Evolutionary conservation across 2,113 vertebrate species (phyloP).

Genomic region (Sinocyclocheilus rhinocerous): DNA sequence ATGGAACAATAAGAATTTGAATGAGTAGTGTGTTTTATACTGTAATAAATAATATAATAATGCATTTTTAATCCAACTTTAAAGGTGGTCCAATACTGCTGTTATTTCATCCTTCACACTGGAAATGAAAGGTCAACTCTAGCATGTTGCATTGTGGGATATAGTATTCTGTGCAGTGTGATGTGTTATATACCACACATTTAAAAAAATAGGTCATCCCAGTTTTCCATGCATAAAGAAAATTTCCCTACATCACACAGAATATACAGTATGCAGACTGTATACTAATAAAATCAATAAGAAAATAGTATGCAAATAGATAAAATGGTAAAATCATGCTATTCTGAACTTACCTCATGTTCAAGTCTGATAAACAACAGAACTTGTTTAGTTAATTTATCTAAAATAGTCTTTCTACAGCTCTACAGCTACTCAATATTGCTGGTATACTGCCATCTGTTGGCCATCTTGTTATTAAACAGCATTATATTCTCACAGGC

Average conservation of each 20-base stretch:
- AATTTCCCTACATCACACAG: not conserved
- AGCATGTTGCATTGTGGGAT: not conserved
- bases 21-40: not conserved
- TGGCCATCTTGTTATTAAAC: constrained; percentile 6
- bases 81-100: too few relatives aligned
- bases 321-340: not conserved
- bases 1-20: not conserved
- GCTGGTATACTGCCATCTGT: constrained; percentile 51
- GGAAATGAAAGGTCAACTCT: too few relatives aligned
- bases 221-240: not conserved
- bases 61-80: too few relatives aligned
- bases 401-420: not conserved
- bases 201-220: not conserved
- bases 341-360: not conserved
- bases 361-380: not conserved
- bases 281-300: not conserved
- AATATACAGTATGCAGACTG: not conserved
- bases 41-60: too few relatives aligned
- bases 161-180: not conserved
- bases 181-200: not conserved
- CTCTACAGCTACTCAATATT: not conserved
- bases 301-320: not conserved
- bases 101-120: too few relatives aligned
- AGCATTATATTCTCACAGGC: not conserved
- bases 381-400: not conserved